phyloP scores from a whole-genome alignment of 1,140 invertebrate genomes.

The Mylabris phalerata region DNA sequence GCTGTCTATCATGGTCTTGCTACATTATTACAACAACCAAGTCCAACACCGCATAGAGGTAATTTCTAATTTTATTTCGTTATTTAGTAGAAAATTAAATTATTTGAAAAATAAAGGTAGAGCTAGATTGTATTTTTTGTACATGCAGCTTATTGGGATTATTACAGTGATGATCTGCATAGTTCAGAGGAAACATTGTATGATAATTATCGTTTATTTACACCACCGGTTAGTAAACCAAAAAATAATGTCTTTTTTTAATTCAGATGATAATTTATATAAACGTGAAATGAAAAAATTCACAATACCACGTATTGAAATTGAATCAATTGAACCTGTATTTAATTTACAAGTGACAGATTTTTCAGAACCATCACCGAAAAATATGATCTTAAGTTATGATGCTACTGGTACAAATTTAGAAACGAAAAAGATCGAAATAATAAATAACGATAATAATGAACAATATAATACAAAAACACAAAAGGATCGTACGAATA shows the following conservation, averaged over 20 bases:
- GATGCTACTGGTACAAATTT: constrained; percentile 32
- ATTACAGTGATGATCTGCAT: constrained; percentile 21
- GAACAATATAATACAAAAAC: background rate
- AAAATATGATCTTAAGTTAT: constrained; percentile 32
- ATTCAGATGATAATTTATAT: constrained; percentile 38
- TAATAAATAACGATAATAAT: constrained; percentile 25
- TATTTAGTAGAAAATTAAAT: background rate
- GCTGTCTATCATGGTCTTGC: constrained; percentile 95
- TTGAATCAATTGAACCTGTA: constrained; percentile 33
- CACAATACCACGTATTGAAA: constrained; percentile 36
- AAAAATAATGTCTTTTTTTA: constrained; percentile 40
- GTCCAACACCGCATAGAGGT: constrained; percentile 77
- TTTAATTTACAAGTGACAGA: constrained; percentile 39
- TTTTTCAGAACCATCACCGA: constrained; percentile 36
- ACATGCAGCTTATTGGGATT: constrained; percentile 40
- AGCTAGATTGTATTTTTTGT: constrained; percentile 19
- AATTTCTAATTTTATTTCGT: constrained; percentile 31
- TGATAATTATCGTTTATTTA: constrained; percentile 26
- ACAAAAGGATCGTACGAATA: constrained; percentile 20
- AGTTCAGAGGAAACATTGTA: constrained; percentile 36
- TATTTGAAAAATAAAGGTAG: background rate
- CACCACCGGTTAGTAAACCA: constrained; percentile 34
- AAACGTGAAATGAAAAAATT: constrained; percentile 34
- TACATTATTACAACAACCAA: constrained; percentile 85
- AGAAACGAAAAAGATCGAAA: constrained; percentile 23